Conservation (phyloP, 2,888 invertebrate genomes). For the Oeneis ivallda region DNA sequence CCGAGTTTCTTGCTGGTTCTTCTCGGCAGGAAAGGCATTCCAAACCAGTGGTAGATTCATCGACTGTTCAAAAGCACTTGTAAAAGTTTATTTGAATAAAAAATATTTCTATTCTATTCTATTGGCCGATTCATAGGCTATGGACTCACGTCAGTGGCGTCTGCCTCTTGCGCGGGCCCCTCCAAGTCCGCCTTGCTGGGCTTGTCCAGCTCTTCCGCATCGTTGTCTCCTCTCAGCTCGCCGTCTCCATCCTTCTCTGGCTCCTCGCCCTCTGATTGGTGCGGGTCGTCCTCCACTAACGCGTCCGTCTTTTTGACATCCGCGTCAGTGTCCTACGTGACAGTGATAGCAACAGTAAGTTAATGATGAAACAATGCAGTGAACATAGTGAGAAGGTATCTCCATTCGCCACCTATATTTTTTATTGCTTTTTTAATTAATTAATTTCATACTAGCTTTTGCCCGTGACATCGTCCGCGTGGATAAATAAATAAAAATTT, state of each 20-base stretch:
- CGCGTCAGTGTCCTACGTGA: slow-evolving; percentile 58
- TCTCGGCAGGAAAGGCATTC: too few relatives aligned
- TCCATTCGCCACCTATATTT: too few relatives aligned
- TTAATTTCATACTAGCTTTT: too few relatives aligned
- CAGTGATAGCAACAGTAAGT: not conserved
- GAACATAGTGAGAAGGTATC: too few relatives aligned
- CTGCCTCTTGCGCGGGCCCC: slow-evolving; percentile 42
- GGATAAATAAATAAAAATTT: too few relatives aligned
- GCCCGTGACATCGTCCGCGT: too few relatives aligned
- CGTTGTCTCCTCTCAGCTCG: slow-evolving; percentile 42
- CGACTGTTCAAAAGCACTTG: too few relatives aligned
- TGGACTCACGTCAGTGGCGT: slow-evolving; percentile 41
- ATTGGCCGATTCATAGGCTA: not conserved
- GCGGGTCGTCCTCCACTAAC: slow-evolving; percentile 82
- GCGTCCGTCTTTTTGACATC: slow-evolving; percentile 89
- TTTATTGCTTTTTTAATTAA: too few relatives aligned
- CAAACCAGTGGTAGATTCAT: too few relatives aligned
- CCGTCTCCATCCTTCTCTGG: slow-evolving; percentile 49
- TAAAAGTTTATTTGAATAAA: too few relatives aligned
- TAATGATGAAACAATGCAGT: not conserved
- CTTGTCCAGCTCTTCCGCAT: slow-evolving; percentile 44
- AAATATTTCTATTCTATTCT: too few relatives aligned
- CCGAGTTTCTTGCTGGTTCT: too few relatives aligned
- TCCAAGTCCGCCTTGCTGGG: slow-evolving; percentile 53
- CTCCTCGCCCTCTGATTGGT: slow-evolving; percentile 65